phyloP scores from a whole-genome alignment of 2,113 vertebrate species.

The Bambusicola thoracicus region DNA sequence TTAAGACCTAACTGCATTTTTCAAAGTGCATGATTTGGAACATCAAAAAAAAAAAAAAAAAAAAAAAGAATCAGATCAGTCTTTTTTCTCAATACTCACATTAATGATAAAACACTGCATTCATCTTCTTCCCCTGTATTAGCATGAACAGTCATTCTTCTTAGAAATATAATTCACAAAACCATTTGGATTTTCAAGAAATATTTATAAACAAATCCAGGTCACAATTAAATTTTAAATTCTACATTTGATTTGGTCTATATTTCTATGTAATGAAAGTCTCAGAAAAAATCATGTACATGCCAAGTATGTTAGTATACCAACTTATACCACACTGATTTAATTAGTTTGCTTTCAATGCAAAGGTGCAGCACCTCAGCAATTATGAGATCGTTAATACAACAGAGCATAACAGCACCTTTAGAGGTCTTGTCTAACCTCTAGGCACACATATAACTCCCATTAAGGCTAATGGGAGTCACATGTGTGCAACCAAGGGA shows the following conservation, averaged over 20 bases:
- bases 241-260: not conserved
- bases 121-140: not conserved
- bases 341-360: slow-evolving; percentile 65
- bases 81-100: not conserved
- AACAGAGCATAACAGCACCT: slow-evolving; percentile 54
- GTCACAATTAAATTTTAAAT: not conserved
- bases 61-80: slow-evolving; percentile 24
- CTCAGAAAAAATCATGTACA: not conserved
- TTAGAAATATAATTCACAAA: not conserved
- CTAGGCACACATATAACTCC: slow-evolving; percentile 59
- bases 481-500: slow-evolving; percentile 56
- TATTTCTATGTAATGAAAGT: not conserved
- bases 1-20: slow-evolving; percentile 35
- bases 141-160: not conserved
- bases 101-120: slow-evolving; percentile 23
- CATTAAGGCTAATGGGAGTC: slow-evolving; percentile 71
- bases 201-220: not conserved
- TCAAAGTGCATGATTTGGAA: slow-evolving; percentile 41
- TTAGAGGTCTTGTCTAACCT: slow-evolving; percentile 60
- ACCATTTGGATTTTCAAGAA: not conserved
- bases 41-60: slow-evolving; percentile 43
- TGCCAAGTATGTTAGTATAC: not conserved
- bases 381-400: slow-evolving; percentile 69
- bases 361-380: slow-evolving; percentile 61
- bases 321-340: not conserved